A percentile compares a stretch with the other conserved stretches of the same genome.
Conservation (phyloP, 2,888 invertebrate species). For the Eulithis prunata region DNA sequence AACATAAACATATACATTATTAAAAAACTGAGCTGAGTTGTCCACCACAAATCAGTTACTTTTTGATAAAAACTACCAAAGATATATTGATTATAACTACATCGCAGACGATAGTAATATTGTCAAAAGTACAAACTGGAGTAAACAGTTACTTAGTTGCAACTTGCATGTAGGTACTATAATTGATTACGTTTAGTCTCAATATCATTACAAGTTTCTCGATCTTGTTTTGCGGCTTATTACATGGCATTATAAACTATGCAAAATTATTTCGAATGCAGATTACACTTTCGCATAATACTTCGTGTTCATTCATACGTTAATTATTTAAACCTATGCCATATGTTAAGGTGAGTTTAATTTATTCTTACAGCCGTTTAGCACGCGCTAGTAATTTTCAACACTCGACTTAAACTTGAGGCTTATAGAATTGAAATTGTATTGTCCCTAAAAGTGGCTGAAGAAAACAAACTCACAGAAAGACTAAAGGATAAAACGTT, state of each 20-base stretch:
- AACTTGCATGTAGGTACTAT: not conserved
- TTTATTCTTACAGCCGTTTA: slow-evolving; percentile 6
- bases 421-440: no score
- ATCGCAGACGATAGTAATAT: no score
- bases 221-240: slow-evolving; percentile 12
- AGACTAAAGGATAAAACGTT: no score
- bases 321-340: slow-evolving; percentile 25
- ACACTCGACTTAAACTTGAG: not conserved
- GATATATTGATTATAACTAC: no score
- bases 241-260: slow-evolving; percentile 17
- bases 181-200: slow-evolving; percentile 4
- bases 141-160: no score
- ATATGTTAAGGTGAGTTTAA: slow-evolving; percentile 7
- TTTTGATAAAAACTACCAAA: no score
- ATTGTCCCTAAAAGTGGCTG: no score
- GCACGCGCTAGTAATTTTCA: slow-evolving; percentile 11
- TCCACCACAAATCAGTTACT: no score
- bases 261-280: slow-evolving; percentile 30
- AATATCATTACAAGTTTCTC: slow-evolving; percentile 1
- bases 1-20: no score
- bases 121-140: no score
- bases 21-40: no score
- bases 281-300: slow-evolving; percentile 39
- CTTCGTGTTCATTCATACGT: slow-evolving; percentile 10
- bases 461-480: no score